A percentile compares a stretch with the other conserved stretches of the same genome.
phyloP scores from a whole-genome alignment of 2,888 invertebrate genomes.

The Spodoptera picta region DNA sequence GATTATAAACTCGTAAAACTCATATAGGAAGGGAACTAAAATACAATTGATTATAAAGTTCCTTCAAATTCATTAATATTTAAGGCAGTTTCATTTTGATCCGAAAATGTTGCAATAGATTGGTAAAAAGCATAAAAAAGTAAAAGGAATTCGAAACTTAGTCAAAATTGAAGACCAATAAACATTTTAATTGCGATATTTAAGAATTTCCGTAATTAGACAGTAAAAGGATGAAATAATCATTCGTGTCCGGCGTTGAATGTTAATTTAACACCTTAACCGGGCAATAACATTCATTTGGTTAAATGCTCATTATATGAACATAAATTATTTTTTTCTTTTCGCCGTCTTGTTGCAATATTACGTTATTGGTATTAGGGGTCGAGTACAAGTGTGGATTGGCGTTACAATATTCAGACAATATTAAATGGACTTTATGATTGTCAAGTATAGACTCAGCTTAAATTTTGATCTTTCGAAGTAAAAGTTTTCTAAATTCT shows the following conservation, averaged over 20 bases:
- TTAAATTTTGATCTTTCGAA: no score
- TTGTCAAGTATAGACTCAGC: no score
- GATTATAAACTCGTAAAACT: no score
- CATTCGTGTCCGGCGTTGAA: conserved; percentile 29
- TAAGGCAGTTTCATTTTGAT: no score
- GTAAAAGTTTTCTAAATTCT: no score
- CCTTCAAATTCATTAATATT: no score
- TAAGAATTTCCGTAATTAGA: conserved; percentile 43
- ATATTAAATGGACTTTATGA: no score
- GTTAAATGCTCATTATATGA: conserved; percentile 38
- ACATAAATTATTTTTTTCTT: conserved; percentile 44
- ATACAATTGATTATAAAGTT: no score
- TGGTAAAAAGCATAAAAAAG: no score
- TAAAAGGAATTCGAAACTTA: not conserved
- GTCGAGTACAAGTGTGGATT: conserved; percentile 4
- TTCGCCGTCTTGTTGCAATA: conserved; percentile 21
- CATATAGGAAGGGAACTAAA: no score
- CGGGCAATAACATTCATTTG: conserved; percentile 30
- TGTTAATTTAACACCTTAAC: conserved; percentile 31
- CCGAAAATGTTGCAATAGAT: no score
- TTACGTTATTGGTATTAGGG: conserved; percentile 10
- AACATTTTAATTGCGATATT: conserved; percentile 20
- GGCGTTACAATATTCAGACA: not conserved
- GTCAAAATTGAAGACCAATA: conserved; percentile 12
- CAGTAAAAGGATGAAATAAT: conserved; percentile 37